These are phyloP conservation scores for Pangasianodon gigas DNA, from an alignment of 2,113 vertebrate genomes.

Conservation along the genomic window DNA sequence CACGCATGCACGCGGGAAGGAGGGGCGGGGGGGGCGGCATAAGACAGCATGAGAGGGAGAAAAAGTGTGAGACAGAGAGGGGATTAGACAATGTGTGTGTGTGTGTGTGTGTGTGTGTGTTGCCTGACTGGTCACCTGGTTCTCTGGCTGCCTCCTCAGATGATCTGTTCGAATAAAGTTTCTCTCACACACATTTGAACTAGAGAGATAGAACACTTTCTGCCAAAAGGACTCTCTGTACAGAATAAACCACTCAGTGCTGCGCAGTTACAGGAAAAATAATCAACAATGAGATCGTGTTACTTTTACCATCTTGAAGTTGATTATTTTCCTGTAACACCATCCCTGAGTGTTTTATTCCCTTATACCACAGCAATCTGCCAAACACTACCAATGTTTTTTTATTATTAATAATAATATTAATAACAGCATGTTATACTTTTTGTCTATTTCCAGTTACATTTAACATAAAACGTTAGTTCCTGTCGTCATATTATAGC, in stretches of 20 bases:
- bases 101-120: conserved; percentile 13
- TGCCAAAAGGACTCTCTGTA: not conserved
- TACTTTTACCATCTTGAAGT: too few species aligned
- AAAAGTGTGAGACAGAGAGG: not conserved
- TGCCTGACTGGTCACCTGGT: not conserved
- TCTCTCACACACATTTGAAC: conserved; percentile 7
- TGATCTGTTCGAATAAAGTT: conserved; percentile 41
- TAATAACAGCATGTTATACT: not conserved
- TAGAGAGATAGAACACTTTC: not conserved
- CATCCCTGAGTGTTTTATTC: too few species aligned
- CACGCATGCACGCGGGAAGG: not conserved
- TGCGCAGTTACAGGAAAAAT: not conserved
- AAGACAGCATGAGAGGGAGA: not conserved
- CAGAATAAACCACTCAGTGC: not conserved
- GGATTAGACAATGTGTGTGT: not conserved
- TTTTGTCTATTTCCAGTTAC: too few species aligned
- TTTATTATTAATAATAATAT: too few species aligned
- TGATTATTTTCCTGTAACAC: too few species aligned
- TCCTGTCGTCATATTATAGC: too few species aligned
- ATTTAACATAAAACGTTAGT: too few species aligned
- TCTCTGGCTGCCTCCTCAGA: conserved; percentile 29
- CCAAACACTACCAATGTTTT: too few species aligned
- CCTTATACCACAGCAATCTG: too few species aligned
- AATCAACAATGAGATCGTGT: too few species aligned
- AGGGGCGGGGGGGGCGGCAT: too few species aligned